These are phyloP conservation scores for Amblyraja radiata DNA, from an alignment of 2,797 vertebrate species.

Conservation along the genomic window DNA sequence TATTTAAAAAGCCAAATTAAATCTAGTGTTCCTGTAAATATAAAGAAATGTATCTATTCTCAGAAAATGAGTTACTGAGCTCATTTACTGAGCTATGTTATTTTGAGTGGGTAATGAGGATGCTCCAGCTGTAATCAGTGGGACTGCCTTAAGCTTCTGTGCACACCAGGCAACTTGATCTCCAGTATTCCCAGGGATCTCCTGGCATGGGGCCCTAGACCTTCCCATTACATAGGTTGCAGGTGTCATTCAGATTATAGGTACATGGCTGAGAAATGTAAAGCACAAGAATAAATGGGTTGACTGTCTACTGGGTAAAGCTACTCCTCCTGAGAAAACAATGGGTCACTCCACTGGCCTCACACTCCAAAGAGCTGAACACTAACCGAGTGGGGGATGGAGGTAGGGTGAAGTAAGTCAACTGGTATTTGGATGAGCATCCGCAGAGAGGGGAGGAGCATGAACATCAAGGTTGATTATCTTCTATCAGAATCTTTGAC, in stretches of 20 bases:
- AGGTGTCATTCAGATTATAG: background rate
- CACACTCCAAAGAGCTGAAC: too few species aligned
- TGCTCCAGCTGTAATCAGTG: background rate
- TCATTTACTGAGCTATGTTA: background rate
- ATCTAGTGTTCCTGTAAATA: background rate
- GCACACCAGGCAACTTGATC: background rate
- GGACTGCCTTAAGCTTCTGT: background rate
- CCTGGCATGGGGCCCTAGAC: background rate
- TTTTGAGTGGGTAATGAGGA: background rate
- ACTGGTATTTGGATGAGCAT: too few species aligned
- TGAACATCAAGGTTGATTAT: too few species aligned
- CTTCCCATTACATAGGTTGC: background rate
- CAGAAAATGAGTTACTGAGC: background rate
- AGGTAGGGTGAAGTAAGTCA: too few species aligned
- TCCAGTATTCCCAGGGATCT: background rate
- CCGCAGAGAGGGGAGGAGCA: too few species aligned
- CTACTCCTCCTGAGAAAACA: too few species aligned
- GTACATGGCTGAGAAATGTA: background rate
- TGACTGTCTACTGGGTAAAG: background rate
- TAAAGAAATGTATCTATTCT: background rate
- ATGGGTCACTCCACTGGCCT: too few species aligned
- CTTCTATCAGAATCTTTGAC: too few species aligned
- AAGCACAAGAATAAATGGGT: background rate
- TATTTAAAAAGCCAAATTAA: constrained; percentile 9
- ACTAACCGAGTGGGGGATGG: too few species aligned